Conservation (phyloP, 1,140 invertebrate genomes). For the Lanistes nyassanus region DNA sequence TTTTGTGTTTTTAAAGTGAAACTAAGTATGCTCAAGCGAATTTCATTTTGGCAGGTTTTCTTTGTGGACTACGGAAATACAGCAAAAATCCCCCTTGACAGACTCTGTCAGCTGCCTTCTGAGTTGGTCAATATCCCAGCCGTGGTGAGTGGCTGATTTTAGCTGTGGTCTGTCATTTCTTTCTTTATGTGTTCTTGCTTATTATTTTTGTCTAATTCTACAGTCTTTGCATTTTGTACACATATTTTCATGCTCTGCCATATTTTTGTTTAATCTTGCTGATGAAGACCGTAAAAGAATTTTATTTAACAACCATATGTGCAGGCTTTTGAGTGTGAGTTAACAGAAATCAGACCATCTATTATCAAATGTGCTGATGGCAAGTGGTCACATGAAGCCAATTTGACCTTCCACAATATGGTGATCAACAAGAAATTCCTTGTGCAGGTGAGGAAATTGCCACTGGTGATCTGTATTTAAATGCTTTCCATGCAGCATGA, state of each 20-base stretch:
- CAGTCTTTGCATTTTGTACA: not conserved
- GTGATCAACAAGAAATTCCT: constrained; percentile 44
- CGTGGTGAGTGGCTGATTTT: constrained; percentile 44
- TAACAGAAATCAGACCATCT: constrained; percentile 77
- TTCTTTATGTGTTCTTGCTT: constrained; percentile 12
- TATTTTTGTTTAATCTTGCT: constrained; percentile 21
- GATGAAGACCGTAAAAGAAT: not conserved
- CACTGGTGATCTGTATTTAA: too few species aligned
- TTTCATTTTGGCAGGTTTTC: constrained; percentile 69
- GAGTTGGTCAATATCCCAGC: constrained; percentile 39
- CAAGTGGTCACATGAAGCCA: constrained; percentile 73
- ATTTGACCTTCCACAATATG: constrained; percentile 67
- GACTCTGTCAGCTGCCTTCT: constrained; percentile 43
- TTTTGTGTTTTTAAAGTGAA: too few species aligned
- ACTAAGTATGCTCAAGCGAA: not conserved
- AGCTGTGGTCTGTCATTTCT: constrained; percentile 1
- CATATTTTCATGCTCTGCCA: constrained; percentile 16
- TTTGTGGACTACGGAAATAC: constrained; percentile 85
- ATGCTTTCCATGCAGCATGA: too few species aligned
- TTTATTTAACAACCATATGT: constrained; percentile 56
- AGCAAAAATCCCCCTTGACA: constrained; percentile 46
- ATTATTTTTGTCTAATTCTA: not conserved
- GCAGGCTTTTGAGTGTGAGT: constrained; percentile 78
- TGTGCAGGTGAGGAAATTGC: constrained; percentile 44
- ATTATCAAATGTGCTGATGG: constrained; percentile 69